Evolutionary conservation across 2,888 invertebrate genomes (phyloP), one percentile per base, ranked within the genome.

Genomic region (Tuta absoluta): DNA sequence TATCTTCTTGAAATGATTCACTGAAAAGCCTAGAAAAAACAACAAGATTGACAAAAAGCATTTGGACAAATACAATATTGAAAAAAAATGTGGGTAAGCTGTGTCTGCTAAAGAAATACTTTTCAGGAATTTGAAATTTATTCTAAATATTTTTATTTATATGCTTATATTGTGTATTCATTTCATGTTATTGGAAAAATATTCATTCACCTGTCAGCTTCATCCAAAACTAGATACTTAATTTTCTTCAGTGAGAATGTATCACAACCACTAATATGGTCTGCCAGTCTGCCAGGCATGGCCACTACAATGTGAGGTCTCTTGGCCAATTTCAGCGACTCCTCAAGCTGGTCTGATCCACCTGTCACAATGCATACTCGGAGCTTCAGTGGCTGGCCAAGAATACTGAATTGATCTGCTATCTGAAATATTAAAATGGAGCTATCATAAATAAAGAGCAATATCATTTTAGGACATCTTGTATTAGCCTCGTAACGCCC

Each of bases 271-370:
- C 96, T 94, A 11, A 99, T 93, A 81, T 98, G 98, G 85, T 99
- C 99, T 0, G 97, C 97, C 48, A 99, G 86, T 19, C 99, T 92
- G 0, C 99, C 99, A 0, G 99, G 99, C 82, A 99, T 99, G 0
- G 99, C 97, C 0, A 99, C 96, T 1, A 99, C 96, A 72, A 99
- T 95, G 82, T 99, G 99, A 0, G 99, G 99, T 63, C 95, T 93
- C 69, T 94, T 95, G 12, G 95, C 93, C 21, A 99, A 88, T 75
- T 97, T 96, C 74, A 95, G 91, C 0, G 97, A 97, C 85, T 99
- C 99, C 14, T 94, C 92, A 65, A 98, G 93, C 94, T 98, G 98
- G 82, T 98, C 98, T 73, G 97, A 96, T 10, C 99, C 98, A 10
- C 99, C 99, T n/a, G 98, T 97, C 19, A 99, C 94, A 0, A 98